A percentile compares a stretch with the other conserved stretches of the same genome.
These are phyloP conservation scores for Chrysochloris asiatica DNA, from an alignment of 2,113 vertebrate genomes.

Conservation along the genomic window DNA sequence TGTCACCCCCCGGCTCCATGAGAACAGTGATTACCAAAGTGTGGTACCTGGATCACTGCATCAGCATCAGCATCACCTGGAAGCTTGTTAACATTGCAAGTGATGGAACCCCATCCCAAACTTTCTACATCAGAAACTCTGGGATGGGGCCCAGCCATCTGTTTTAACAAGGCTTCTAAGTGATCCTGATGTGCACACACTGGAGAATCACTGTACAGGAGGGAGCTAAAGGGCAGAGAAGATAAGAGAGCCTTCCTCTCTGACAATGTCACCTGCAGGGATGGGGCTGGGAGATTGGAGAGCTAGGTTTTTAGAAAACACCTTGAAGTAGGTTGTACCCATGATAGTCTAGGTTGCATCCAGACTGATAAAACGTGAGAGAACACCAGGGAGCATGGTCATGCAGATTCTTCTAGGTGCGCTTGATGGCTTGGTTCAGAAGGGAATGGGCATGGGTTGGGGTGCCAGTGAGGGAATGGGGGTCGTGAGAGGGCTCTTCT, in stretches of 20 bases:
- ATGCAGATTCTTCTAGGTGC: neutral
- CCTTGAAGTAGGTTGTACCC: too few relatives aligned
- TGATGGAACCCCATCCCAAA: neutral
- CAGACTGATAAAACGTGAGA: neutral
- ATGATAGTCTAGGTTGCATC: neutral
- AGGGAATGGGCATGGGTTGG: neutral
- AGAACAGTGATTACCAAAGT: neutral
- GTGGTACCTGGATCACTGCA: neutral
- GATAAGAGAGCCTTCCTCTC: neutral
- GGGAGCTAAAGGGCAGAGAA: neutral
- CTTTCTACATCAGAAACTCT: neutral
- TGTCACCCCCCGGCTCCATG: neutral
- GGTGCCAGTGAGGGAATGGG: neutral
- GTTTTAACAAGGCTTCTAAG: neutral
- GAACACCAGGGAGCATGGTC: neutral
- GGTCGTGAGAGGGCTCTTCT: neutral
- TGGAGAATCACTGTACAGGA: neutral
- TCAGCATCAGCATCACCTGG: neutral
- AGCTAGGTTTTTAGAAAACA: neutral
- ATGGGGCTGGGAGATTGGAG: too few relatives aligned
- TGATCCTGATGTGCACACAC: neutral
- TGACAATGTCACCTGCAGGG: neutral
- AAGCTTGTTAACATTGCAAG: neutral
- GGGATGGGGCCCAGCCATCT: neutral
- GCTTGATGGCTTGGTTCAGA: neutral